Evolutionary conservation across 2,797 vertebrate genomes (phyloP).

Genomic region (Streptopelia turtur): DNA sequence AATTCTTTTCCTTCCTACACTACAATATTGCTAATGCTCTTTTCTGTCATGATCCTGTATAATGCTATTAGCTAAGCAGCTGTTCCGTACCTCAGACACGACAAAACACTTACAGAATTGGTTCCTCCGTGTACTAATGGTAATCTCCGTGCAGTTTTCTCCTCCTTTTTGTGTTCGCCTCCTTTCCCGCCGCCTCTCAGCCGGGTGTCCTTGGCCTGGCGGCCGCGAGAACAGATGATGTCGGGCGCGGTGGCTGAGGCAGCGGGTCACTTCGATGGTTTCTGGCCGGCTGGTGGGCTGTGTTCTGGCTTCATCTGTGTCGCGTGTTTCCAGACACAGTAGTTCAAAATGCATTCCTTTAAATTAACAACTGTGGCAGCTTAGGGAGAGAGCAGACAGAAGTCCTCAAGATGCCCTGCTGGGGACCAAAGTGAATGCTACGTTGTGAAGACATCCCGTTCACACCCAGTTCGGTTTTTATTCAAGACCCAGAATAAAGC

Average conservation of each 20-base stretch:
- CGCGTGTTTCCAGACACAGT: neutral
- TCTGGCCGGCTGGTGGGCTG: neutral
- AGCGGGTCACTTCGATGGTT: neutral
- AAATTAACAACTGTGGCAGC: neutral
- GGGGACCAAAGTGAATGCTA: neutral
- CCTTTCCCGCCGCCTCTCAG: neutral
- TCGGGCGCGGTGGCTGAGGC: neutral
- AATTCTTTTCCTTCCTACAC: constrained; percentile 57
- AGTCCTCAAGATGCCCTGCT: neutral
- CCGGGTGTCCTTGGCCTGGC: neutral
- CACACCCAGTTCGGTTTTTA: neutral
- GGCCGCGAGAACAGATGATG: neutral
- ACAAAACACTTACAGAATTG: constrained; percentile 7
- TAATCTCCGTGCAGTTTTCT: neutral
- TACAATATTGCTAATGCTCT: constrained; percentile 53
- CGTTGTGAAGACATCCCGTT: neutral
- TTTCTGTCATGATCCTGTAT: constrained; percentile 39
- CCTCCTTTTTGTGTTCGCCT: neutral
- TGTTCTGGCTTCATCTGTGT: neutral
- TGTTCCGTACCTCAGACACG: constrained; percentile 47
- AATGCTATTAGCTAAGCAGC: constrained; percentile 66
- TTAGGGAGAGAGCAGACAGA: neutral
- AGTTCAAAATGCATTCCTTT: neutral
- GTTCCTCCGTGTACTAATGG: neutral
- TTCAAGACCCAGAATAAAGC: neutral